A percentile compares a stretch with the other conserved stretches of the same genome.
Evolutionary conservation across 1,140 invertebrate genomes (phyloP).

Genomic region (Thrips palmi): DNA sequence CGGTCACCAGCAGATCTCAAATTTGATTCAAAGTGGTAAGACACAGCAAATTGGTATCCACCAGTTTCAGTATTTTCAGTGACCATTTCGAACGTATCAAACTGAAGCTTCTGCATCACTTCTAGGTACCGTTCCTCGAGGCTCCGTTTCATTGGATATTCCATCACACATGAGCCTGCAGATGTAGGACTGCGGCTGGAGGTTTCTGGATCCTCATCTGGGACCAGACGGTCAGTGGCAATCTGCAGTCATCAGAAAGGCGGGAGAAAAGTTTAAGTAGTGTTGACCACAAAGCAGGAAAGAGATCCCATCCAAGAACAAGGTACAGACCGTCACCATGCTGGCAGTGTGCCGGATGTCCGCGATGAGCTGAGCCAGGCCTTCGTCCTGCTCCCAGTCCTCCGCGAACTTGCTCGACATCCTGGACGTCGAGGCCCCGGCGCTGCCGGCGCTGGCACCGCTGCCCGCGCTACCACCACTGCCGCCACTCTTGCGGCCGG

Average conservation of each 20-base stretch:
- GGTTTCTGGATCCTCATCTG: constrained; percentile 23
- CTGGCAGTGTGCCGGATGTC: constrained; percentile 67
- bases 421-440: not conserved
- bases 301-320: no score
- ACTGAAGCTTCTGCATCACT: constrained; percentile 74
- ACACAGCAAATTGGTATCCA: constrained; percentile 64
- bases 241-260: constrained; percentile 26
- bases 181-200: constrained; percentile 21
- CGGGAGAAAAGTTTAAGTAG: constrained; percentile 1
- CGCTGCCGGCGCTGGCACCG: not conserved
- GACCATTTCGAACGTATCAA: constrained; percentile 84
- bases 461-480: constrained; percentile 1
- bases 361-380: constrained; percentile 66
- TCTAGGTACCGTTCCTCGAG: constrained; percentile 60
- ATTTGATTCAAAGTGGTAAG: constrained; percentile 83
- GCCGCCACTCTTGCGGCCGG: constrained; percentile 25
- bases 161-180: no score
- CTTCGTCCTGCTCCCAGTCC: constrained; percentile 66
- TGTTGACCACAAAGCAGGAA: no score
- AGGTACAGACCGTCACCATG: constrained; percentile 23
- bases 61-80: constrained; percentile 47
- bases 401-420: constrained; percentile 33
- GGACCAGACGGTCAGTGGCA: constrained; percentile 33
- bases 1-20: constrained; percentile 71
- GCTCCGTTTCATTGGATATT: constrained; percentile 30